Base-by-base conservation (phyloP, 2,888 invertebrate species). In the Orthonevra nobilis region DNA sequence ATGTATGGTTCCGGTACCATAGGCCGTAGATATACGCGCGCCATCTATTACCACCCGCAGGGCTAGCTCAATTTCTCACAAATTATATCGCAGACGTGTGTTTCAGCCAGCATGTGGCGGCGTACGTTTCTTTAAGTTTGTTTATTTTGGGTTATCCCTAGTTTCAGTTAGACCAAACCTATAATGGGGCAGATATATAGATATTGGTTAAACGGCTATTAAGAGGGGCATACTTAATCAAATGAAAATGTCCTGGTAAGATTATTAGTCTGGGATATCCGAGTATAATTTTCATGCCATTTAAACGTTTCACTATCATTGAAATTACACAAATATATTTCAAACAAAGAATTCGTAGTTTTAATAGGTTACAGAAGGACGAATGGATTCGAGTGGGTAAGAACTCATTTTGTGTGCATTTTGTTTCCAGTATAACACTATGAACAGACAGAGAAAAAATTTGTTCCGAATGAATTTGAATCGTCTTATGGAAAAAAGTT, bases 21-120 rank as follows among this genome's bases (percentile, higher is more conserved):
- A 58, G 58, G 52, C 58, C 36, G 42, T n/a, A n/a, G n/a, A n/a
- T n/a, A n/a, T n/a, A 5, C 23, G 3, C 5, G 23, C 12, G 38
- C 36, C 44, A 36, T n/a, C n/a, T n/a, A n/a, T n/a, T n/a, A 42
- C 60, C 46, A 23, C 66, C 73, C 44, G 26, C 38, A 28, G 52
- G 73, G 36, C 36, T 36, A 61, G 52, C 19, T 66, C 36, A 34
- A 36, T 56, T 34, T 42, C 40, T 42, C 7, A 30, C 42, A 48
- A 73, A 58, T 73, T 73, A 66, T 36, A 36, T 42, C 30, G 10
- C 12, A 36, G 60, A 68, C 73, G 66, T 74, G 73, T 60, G 60
- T 38, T 17, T 17, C 64, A 58, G 54, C 34, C 32, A 72, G 64
- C 40, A 56, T 50, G 56, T 42, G 40, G 34, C 20, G 60, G 28